Percentiles rank a stretch among this genome's conserved stretches.
These are phyloP conservation scores for Arothron firmamentum DNA, from an alignment of 2,113 vertebrate species.

Conservation along the genomic window DNA sequence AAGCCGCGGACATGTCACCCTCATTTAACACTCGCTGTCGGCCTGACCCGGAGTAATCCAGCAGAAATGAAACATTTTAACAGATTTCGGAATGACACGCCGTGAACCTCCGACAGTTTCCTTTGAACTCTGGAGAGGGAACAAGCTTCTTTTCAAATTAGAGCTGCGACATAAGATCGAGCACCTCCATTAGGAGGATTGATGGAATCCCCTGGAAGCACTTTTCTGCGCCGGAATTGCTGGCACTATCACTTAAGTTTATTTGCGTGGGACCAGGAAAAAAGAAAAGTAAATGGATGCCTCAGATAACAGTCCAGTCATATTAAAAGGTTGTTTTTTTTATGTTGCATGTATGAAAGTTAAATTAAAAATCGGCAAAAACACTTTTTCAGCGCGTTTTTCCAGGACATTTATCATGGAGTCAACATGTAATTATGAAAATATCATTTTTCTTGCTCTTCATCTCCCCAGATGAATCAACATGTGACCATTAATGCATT, in stretches of 20 bases:
- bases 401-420: neutral
- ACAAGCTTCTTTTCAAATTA: slow-evolving; percentile 12
- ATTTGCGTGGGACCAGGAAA: neutral
- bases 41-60: neutral
- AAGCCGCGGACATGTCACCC: slow-evolving; percentile 2
- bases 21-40: neutral
- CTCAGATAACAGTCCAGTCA: neutral
- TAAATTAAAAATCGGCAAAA: neutral
- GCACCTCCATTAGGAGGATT: neutral
- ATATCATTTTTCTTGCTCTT: neutral
- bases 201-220: neutral
- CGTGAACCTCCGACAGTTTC: slow-evolving; percentile 9
- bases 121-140: neutral
- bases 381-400: neutral
- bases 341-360: neutral
- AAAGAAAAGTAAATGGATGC: neutral
- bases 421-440: neutral
- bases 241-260: slow-evolving; percentile 3
- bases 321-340: neutral
- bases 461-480: neutral
- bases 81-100: slow-evolving; percentile 14
- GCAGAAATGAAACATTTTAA: slow-evolving; percentile 12
- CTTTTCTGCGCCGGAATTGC: slow-evolving; percentile 5
- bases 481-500: neutral
- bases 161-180: slow-evolving; percentile 7